Evolutionary conservation across 2,888 invertebrate genomes (phyloP), one percentile per base, ranked within the genome.

Genomic region (Trypoxylon attenuatum): DNA sequence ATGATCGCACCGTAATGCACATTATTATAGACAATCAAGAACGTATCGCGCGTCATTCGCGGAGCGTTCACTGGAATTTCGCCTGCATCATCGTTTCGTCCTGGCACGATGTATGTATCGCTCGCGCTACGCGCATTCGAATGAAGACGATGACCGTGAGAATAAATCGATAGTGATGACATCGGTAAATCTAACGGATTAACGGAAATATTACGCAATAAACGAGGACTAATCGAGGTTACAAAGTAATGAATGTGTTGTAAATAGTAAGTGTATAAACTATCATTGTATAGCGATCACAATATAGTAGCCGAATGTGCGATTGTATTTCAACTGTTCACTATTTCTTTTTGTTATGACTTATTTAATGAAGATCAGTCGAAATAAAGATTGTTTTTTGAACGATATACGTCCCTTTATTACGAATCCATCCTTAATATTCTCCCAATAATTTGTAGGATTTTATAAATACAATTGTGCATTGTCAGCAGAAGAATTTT

Each of bases 261-360:
- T 80, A 80, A 71, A 80, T 80, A 80, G 64, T 79, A 64, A 73
- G 53, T 75, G 72, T 80, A 76, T 75, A 76, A 69, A 69, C 64
- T 43, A 62, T 71, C 59, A 64, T 33, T 66, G 66, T 73, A 69
- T 69, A 74, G 69, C 59, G 47, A 62, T 70, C 59, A 56, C 43
- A 53, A 52, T 56, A 55, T 57, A 59, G 65, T 72, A 63, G 66
- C 47, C 60, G 62, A 70, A 54, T 59, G 52, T 69, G 63, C 71
- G 63, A 67, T 71, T 80, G 76, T 80, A 78, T 73, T 78, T 77
- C 73, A 71, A 76, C 76, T 77, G 79, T 78, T 71, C 71, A 74
- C 62, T 60, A 56, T 73, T 76, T 74, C 64, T 69, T 79, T 80
- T 77, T 80, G 69, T 80, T 76, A 77, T 74, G 43, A 73, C 54